A percentile compares a stretch with the other conserved stretches of the same genome.
phyloP scores from a whole-genome alignment of 2,888 invertebrate genomes.

The Drosophila austrosaltans region DNA sequence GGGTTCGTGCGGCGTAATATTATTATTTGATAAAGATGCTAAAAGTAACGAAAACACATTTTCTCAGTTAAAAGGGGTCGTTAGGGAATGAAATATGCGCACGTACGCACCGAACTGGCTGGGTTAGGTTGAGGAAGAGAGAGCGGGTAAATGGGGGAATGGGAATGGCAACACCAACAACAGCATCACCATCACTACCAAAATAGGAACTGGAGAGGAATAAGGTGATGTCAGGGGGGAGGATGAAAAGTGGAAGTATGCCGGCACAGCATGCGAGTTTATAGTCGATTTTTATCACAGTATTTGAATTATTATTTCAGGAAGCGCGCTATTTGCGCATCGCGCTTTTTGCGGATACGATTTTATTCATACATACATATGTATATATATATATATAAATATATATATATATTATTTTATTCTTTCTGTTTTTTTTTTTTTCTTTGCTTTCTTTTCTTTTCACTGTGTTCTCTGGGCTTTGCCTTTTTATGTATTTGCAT shows the following conservation, averaged over 20 bases:
- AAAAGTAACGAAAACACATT: constrained; percentile 82
- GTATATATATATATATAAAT: neutral
- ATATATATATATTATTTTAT: constrained; percentile 16
- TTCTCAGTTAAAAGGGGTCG: constrained; percentile 82
- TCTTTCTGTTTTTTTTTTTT: constrained; percentile 4
- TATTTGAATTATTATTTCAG: constrained; percentile 82
- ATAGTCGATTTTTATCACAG: constrained; percentile 80
- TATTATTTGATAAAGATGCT: constrained; percentile 83
- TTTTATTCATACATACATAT: constrained; percentile 35
- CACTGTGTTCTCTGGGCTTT: constrained; percentile 25
- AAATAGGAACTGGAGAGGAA: constrained; percentile 14
- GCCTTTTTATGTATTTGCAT: constrained; percentile 76
- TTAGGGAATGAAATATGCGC: constrained; percentile 82
- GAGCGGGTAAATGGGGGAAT: neutral
- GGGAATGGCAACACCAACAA: neutral
- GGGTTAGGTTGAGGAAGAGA: neutral
- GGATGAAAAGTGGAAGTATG: constrained; percentile 41
- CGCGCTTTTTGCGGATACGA: constrained; percentile 78
- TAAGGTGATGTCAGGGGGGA: constrained; percentile 5
- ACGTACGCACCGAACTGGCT: constrained; percentile 73
- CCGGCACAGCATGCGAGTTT: constrained; percentile 70
- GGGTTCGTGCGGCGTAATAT: constrained; percentile 78
- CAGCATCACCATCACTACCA: neutral
- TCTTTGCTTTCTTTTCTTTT: constrained; percentile 15
- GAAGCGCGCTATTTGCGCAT: constrained; percentile 82